These are phyloP conservation scores for Lacerta viridis DNA, from an alignment of 2,797 vertebrate species.

Conservation along the genomic window DNA sequence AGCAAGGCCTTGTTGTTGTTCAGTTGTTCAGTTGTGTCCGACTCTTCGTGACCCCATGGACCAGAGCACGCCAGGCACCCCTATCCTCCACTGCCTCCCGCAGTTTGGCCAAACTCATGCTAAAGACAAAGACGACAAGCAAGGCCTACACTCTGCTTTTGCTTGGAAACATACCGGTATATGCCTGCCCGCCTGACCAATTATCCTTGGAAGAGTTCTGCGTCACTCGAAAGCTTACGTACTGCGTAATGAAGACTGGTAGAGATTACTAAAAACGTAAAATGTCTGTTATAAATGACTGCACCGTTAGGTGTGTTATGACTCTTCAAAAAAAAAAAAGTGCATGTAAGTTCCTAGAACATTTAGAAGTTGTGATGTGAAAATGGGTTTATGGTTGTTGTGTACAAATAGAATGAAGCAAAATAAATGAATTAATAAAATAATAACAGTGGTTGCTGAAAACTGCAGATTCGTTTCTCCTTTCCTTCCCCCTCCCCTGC, in stretches of 20 bases:
- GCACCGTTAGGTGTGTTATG: neutral
- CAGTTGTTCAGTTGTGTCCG: too few species aligned
- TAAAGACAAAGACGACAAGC: neutral
- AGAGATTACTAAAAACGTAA: neutral
- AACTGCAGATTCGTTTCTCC: constrained; percentile 3
- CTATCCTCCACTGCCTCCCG: too few species aligned
- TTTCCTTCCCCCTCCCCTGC: neutral
- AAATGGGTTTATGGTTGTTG: neutral
- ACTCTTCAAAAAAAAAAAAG: neutral
- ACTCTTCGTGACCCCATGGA: too few species aligned
- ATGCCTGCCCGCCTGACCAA: neutral
- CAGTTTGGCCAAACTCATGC: too few species aligned
- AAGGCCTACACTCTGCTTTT: neutral
- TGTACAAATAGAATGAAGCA: neutral
- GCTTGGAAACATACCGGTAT: neutral
- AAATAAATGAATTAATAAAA: neutral
- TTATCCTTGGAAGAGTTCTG: neutral
- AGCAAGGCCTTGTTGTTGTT: neutral
- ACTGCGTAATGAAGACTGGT: neutral
- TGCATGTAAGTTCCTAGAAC: neutral
- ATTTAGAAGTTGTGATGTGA: neutral
- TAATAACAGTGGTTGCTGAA: neutral
- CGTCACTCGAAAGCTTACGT: neutral
- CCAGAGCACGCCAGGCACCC: too few species aligned
- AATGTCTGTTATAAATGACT: neutral